Evolutionary conservation across 2,888 invertebrate species (phyloP), one percentile per base, ranked within the genome.

Genomic region (Malacosoma neustria): DNA sequence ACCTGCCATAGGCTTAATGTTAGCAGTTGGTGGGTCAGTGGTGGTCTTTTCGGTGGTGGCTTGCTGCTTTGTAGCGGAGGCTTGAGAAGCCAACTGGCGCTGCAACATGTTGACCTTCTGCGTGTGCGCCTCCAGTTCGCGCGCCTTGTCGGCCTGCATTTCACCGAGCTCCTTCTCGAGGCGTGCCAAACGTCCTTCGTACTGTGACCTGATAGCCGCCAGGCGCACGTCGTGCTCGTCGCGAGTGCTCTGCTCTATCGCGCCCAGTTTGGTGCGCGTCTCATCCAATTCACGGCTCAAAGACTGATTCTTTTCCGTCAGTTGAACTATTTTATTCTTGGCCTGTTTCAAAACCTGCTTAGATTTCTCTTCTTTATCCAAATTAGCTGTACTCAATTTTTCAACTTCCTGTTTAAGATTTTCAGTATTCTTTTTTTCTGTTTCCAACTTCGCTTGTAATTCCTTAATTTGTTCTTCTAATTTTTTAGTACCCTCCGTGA

Each of bases 1-100:
- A 54, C 95, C 95, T 2, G 97, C 93, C 92, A 97, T 95, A 0
- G 97, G 97, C 70, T 96, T 95, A 32, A 97, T 97, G 65, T 97
- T 97, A 3, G 97, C 97, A 1, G 96, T 97, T 0, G 89, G 89
- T 7, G 89, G 88, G 29, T 89, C 89, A 2, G 86, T 84, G 7
- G 86, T 85, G 2, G 86, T 73, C 57, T 90, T 90, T 36, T 89
- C 90, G 6, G 72, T 54, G 1, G 73, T 60, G 41, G 88, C 72
- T 59, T 90, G 77, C 53, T 90, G 87, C 44, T 93, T 89, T 52
- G 92, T 90, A 2, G 90, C 89, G 30, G 90, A 89, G 12, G 93
- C 88, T 60, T 93, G 93, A 33, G 88, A 89, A 3, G 90, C 90
- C 46, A 92, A 88, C 59, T 92, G 92, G 7, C 92, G 87, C 52